Base-by-base conservation (phyloP, 2,113 vertebrate species). In the Hyperopisus bebe region DNA sequence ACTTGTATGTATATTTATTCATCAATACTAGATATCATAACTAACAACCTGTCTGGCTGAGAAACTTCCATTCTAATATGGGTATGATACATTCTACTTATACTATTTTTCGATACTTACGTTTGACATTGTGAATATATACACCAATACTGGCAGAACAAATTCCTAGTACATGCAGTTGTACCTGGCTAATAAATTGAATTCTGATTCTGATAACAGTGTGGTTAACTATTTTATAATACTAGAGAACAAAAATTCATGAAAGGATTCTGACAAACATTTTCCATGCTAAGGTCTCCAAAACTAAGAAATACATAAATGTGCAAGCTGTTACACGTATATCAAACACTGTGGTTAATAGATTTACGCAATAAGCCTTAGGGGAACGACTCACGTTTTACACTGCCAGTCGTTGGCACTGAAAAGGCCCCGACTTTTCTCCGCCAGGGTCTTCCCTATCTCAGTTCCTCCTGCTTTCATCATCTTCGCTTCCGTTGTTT, bases 331-430 rank as follows among this genome's bases (percentile, higher is more conserved):
- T 35, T 17, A 77, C 11, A 39, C 0, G 31, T 19, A 77, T 10
- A 39, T 6, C 13, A 77, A 80, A 80, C n/a, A 70, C 62, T 31
- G 2, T 11, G 1, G n/a, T 66, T 27, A 31, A 66, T 4, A 70
- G 39, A 39, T 82, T 82, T 82, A 82, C 1, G 39, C 62, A 27
- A 17, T n/a, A 83, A 50, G 42, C 55, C 5, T 35, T 31, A 58
- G n/a, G 31, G 47, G 15, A 24, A 88, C 48, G 2, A 93, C 96
- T 0, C 95, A 99, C 98, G 98, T 99, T 97, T 99, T 99, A 93
- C 98, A 99, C 80, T 99, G 98, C 98, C 98, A 99, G 91, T 99
- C 98, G 74, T 99, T 99, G 19, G 98, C 98, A 89, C 98, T 99
- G 94, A 99, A 99, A 42, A 99, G 97, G 85, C 98, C 98, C 85